Base-by-base conservation (phyloP, 2,113 vertebrate genomes). In the Polypterus bichir region DNA sequence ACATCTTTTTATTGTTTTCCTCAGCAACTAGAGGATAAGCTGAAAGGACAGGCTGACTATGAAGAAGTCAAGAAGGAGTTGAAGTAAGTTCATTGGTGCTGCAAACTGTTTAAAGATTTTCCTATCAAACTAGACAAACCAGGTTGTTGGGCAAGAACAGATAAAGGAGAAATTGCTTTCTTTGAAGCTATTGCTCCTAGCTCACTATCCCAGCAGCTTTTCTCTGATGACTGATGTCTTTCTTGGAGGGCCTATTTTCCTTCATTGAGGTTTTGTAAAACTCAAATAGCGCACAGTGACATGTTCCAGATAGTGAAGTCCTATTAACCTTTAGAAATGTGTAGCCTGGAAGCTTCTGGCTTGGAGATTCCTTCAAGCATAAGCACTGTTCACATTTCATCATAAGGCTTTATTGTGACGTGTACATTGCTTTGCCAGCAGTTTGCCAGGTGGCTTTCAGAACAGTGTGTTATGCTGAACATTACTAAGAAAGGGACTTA, bases 61-160 rank as follows among this genome's bases (percentile, higher is more conserved):
- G 94, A 97, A 70, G 96, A 98, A 73, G 86, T 99, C 75, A 99
- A 98, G 83, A 98, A 97, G 77, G 96, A 99, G 76, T 75, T 99
- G 71, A 94, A 89, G 96, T 99, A 81, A 89, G 90, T 85, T 54
- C 48, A 2, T 9, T 27, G 27, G 27, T 27, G 27, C 27, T 27
- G 27, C 27, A 27, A 27, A 27, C 27, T 27, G 27, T 27, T 27
- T 27, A 27, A 27, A 27, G 27, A 27, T 27, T 27, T 27, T 27
- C 27, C 27, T 27, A 27, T 27, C 27, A 27, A 27, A 27, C 27
- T 27, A 27, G 27, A 27, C 27, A 27, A 27, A 27, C 27, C 27
- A 27, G 27, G 27, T 27, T 27, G 27, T 27, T 27, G 27, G 27
- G 27, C 27, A 27, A 27, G 27, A 27, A 27, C 27, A 27, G 27